These are phyloP conservation scores for Rhagoletis zephyria DNA, from an alignment of 1,140 invertebrate species.

Conservation along the genomic window DNA sequence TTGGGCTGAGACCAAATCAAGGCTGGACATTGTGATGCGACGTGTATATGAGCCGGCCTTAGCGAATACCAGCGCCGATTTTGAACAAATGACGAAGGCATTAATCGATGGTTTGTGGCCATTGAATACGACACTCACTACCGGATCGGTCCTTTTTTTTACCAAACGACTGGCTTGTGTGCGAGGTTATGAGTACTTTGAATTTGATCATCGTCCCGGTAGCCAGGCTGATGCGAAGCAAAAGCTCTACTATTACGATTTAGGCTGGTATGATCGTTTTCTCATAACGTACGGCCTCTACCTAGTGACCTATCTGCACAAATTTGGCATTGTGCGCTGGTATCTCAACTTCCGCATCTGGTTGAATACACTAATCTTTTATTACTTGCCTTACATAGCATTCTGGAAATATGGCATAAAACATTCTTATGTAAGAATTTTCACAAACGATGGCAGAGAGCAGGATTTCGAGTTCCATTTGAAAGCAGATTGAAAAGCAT, in stretches of 20 bases:
- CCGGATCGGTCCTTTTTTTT: slow-evolving; percentile 65
- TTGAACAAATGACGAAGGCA: slow-evolving; percentile 65
- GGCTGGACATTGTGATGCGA: slow-evolving; percentile 66
- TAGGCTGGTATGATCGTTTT: slow-evolving; percentile 67
- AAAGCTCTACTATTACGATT: slow-evolving; percentile 64
- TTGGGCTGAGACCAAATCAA: slow-evolving; percentile 64
- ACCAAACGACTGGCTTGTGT: slow-evolving; percentile 68
- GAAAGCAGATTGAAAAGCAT: slow-evolving; percentile 59
- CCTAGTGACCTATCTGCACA: slow-evolving; percentile 67
- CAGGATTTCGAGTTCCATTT: slow-evolving; percentile 62
- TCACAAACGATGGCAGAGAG: slow-evolving; percentile 60
- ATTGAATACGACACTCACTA: slow-evolving; percentile 66
- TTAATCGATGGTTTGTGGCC: slow-evolving; percentile 68
- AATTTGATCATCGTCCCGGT: slow-evolving; percentile 63
- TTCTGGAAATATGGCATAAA: slow-evolving; percentile 68
- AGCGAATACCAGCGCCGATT: slow-evolving; percentile 62
- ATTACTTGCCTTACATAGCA: slow-evolving; percentile 70
- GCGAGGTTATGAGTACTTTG: slow-evolving; percentile 69
- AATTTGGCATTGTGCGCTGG: slow-evolving; percentile 65
- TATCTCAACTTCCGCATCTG: slow-evolving; percentile 69
- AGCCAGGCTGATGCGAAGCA: slow-evolving; percentile 61
- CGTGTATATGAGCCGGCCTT: slow-evolving; percentile 67
- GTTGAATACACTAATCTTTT: slow-evolving; percentile 63
- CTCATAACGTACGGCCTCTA: slow-evolving; percentile 66
- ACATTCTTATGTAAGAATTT: slow-evolving; percentile 68